phyloP scores from a whole-genome alignment of 2,888 invertebrate species.

The Melipona beecheii region DNA sequence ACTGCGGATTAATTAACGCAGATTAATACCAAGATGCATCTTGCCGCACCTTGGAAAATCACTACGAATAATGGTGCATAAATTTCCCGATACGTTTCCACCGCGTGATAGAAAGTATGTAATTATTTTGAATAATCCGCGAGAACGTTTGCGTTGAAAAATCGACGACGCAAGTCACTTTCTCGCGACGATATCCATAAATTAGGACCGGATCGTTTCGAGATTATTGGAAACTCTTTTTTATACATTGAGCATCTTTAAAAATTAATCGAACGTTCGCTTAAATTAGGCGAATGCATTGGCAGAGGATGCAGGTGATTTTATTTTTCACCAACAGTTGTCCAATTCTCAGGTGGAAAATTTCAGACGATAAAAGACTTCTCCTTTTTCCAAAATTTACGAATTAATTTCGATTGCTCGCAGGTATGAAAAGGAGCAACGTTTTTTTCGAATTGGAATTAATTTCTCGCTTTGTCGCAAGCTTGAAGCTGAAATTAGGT shows the following conservation, averaged over 20 bases:
- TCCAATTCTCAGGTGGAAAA: too few relatives aligned
- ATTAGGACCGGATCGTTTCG: too few relatives aligned
- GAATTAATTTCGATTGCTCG: neutral
- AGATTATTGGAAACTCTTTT: too few relatives aligned
- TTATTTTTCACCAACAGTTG: too few relatives aligned
- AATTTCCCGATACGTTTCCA: slow-evolving; percentile 9
- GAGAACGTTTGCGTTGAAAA: neutral
- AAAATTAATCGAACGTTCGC: too few relatives aligned
- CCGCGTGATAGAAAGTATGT: neutral
- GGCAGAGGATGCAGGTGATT: too few relatives aligned
- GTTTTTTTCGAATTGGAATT: neutral
- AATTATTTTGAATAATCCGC: neutral
- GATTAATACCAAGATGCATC: slow-evolving; percentile 73
- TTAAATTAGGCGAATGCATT: too few relatives aligned
- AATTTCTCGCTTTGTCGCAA: neutral
- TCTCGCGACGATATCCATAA: too few relatives aligned
- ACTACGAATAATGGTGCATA: neutral
- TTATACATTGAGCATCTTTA: too few relatives aligned
- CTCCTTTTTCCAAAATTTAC: neutral
- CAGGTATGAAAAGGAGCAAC: neutral
- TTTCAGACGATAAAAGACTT: neutral
- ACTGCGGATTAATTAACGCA: slow-evolving; percentile 74
- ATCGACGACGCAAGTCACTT: neutral
- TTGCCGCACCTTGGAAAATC: slow-evolving; percentile 40
- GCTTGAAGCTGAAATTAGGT: too few relatives aligned